Conservation (phyloP, 2,113 vertebrate species). For the Zapornia atra region DNA sequence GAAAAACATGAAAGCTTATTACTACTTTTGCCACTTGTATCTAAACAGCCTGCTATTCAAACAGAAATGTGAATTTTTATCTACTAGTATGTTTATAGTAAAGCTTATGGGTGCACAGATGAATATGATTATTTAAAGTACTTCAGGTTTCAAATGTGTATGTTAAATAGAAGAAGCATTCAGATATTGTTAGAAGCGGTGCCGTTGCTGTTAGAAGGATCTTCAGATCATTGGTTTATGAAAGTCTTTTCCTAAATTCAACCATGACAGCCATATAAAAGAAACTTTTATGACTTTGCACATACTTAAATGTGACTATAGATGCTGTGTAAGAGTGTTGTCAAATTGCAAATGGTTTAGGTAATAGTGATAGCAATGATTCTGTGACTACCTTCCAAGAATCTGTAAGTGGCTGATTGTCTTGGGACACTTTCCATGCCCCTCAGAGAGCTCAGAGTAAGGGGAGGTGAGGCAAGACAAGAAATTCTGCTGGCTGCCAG, state of each 20-base stretch:
- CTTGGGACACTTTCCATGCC: background rate
- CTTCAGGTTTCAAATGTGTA: background rate
- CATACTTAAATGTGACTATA: background rate
- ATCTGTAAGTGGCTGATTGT: background rate
- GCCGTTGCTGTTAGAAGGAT: background rate
- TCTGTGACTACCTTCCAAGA: background rate
- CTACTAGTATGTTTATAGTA: background rate
- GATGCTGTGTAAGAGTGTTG: background rate
- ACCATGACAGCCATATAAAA: background rate
- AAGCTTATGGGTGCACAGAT: background rate
- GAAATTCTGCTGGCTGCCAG: background rate
- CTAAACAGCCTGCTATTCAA: background rate
- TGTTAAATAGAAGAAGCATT: background rate
- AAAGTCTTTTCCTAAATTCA: background rate
- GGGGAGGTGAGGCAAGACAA: background rate
- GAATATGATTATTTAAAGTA: background rate
- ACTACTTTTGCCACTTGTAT: background rate
- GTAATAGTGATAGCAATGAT: background rate
- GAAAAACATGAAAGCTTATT: background rate
- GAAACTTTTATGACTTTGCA: background rate
- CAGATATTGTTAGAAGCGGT: background rate
- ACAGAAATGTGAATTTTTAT: background rate
- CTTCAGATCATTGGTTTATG: background rate
- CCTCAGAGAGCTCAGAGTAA: background rate
- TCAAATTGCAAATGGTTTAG: background rate